These are phyloP conservation scores for Leuciscus waleckii DNA, from an alignment of 2,797 vertebrate species.

Conservation along the genomic window DNA sequence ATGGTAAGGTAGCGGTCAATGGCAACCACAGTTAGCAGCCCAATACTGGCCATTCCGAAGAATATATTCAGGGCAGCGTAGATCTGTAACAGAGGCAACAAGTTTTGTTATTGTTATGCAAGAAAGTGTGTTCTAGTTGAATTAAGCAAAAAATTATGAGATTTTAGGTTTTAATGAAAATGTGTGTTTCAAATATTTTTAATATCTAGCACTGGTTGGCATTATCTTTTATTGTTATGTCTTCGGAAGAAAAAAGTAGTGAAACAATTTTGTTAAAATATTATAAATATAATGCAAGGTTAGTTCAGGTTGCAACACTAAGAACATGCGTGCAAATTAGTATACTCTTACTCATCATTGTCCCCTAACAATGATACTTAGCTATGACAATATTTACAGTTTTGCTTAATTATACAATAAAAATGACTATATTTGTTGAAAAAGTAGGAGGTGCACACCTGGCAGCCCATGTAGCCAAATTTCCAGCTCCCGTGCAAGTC, in stretches of 20 bases:
- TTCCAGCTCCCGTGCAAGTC: conserved; percentile 96
- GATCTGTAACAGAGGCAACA: conserved; percentile 80
- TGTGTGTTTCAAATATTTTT: no score
- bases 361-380: not conserved
- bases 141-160: not conserved
- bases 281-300: no score
- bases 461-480: conserved; percentile 92
- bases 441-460: conserved; percentile 78
- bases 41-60: conserved; percentile 98
- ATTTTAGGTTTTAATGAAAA: not conserved
- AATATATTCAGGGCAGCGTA: conserved; percentile 98
- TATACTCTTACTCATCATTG: not conserved
- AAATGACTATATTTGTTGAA: not conserved
- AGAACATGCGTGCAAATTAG: not conserved
- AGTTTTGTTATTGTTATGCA: not conserved
- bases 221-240: not conserved
- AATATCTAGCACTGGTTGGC: no score
- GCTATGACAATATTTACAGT: not conserved
- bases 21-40: conserved; percentile 92
- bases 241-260: not conserved
- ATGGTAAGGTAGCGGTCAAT: conserved; percentile 92
- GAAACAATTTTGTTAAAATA: no score
- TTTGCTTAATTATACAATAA: not conserved
- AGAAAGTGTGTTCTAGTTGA: not conserved
- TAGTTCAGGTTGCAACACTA: not conserved